phyloP scores from a whole-genome alignment of 2,888 invertebrate genomes.

The Stenichneumon culpator region DNA sequence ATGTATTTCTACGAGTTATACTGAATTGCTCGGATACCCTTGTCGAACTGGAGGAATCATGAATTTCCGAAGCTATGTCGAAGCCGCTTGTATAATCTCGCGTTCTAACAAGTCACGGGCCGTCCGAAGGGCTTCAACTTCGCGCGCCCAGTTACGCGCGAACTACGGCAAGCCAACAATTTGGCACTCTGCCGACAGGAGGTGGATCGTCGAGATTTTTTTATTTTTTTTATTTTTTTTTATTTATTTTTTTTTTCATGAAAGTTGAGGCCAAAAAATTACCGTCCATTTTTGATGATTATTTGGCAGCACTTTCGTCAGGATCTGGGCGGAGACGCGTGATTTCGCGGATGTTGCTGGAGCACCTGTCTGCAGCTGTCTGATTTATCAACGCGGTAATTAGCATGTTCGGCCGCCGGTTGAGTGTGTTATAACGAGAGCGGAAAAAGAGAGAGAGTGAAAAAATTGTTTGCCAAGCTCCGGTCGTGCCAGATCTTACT shows the following conservation, averaged over 20 bases:
- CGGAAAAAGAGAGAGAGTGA: too few relatives aligned
- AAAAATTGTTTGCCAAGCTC: not conserved
- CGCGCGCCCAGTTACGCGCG: conserved; percentile 29
- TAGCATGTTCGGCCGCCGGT: not conserved
- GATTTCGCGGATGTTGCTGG: not conserved
- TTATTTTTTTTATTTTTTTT: conserved; percentile 51
- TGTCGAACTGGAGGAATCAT: conserved; percentile 10
- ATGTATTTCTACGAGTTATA: conserved; percentile 41
- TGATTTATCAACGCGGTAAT: conserved; percentile 12
- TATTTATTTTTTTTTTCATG: conserved; percentile 1
- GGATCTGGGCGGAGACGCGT: not conserved
- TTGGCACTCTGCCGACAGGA: conserved; percentile 72
- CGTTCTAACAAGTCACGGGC: conserved; percentile 22
- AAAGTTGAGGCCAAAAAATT: conserved; percentile 33
- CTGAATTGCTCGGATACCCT: conserved; percentile 25
- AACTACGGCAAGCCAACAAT: conserved; percentile 55
- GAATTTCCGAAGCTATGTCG: conserved; percentile 25
- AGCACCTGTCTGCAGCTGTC: conserved; percentile 1
- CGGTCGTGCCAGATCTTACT: not conserved
- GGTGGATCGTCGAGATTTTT: conserved; percentile 68
- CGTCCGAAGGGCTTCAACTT: conserved; percentile 2
- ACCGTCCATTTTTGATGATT: conserved; percentile 15
- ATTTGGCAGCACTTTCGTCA: conserved; percentile 29
- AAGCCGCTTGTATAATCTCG: conserved; percentile 24
- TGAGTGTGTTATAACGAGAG: not conserved